Evolutionary conservation across 2,113 vertebrate species (phyloP).

Genomic region (Phodopus roborovskii): DNA sequence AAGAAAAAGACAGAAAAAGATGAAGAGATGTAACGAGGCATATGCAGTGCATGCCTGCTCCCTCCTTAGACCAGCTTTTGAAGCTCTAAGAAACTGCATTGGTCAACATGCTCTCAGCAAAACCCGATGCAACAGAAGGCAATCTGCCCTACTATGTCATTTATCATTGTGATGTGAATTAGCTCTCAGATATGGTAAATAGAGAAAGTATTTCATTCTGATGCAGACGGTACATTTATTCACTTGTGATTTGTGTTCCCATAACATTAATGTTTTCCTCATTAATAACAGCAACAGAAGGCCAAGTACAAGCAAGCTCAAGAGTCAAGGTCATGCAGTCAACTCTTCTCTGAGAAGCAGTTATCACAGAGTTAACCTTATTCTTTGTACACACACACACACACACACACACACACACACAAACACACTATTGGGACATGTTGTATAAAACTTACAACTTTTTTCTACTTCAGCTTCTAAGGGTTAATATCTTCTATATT

Average conservation of each 20-base stretch:
- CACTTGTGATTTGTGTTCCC: neutral
- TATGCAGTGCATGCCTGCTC: neutral
- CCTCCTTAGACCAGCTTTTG: too few species aligned
- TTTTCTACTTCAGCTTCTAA: neutral
- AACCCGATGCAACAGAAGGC: neutral
- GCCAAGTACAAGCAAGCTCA: neutral
- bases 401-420: neutral
- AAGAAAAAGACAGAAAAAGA: constrained; percentile 19
- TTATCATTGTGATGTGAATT: neutral
- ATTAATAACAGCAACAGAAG: constrained; percentile 5
- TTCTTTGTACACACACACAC: neutral
- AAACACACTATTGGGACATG: neutral
- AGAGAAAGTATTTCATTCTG: neutral
- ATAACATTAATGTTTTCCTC: constrained; percentile 18
- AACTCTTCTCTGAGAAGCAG: neutral
- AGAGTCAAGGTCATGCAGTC: neutral
- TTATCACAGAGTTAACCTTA: neutral
- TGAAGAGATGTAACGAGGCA: neutral
- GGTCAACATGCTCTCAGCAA: neutral
- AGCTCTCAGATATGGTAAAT: neutral
- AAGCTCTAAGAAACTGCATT: neutral
- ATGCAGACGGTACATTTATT: neutral
- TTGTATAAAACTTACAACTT: neutral
- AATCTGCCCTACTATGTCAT: neutral
- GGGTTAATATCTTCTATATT: neutral